Base-by-base conservation (phyloP, 1,140 invertebrate genomes). In the Formica selysi region DNA sequence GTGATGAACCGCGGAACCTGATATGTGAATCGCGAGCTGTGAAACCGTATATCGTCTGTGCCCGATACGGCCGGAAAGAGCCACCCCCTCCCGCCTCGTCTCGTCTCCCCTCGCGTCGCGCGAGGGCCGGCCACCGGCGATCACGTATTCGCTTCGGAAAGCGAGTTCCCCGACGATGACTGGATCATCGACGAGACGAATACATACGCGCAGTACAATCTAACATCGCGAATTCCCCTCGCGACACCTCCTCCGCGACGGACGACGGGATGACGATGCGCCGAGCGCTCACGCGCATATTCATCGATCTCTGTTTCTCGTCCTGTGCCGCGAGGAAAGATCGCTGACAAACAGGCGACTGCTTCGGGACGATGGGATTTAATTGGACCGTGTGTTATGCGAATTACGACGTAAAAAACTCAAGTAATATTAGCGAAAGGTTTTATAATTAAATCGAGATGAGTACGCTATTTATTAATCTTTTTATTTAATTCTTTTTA, bases 21-120 rank as follows among this genome's bases (percentile, higher is more conserved):
- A 83, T 83, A 83, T 74, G 68, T 80, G 32, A 80, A 73, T 83
- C 79, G 79, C 79, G 54, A 73, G 68, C 54, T 74, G 48, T 51
- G 79, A 83, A 83, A 83, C 68, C 68, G 79, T 81, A 81, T 81
- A 81, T 81, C 79, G 79, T 61, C 68, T 4, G 54, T 29, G 68
- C 32, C 79, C 68, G 68, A 83, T 36, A 74, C 41, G 79, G 38
- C 51, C 44, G 68, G 68, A 48, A 13, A 48, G 36, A 51, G 11
- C 67, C 51, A 54, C 6, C 19, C 10, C 68, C 11, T 4, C 13
- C 44, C 48, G 48, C 48, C 48, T 51, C 44, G 44, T 0, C 48
- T 32, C 32, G 32, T 19, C 0, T 51, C 4, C 51, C 48, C 6
- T 36, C 13, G 44, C 68, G 41, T 11, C n/a, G 67, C 65, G 38